Evolutionary conservation across 1,140 invertebrate species (phyloP), one percentile per base, ranked within the genome.

Genomic region (Aphelenchoides fujianensis): DNA sequence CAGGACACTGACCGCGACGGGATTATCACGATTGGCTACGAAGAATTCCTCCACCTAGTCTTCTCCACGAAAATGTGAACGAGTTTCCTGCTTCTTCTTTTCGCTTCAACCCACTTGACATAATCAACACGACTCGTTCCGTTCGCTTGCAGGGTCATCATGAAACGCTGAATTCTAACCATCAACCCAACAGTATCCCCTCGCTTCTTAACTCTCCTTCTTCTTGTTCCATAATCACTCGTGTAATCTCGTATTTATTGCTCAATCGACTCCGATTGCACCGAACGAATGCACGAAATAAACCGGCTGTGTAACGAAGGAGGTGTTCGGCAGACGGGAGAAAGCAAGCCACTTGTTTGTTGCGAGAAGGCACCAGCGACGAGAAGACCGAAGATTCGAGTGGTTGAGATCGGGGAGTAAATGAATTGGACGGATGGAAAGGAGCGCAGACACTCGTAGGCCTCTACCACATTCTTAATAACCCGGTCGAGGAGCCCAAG

Each of bases 11-110:
- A 98, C 85, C 89, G 91, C 85, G 93, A 96, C 88, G 95, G 95
- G 3, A 89, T 93, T 62, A 97, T 98, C 73, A 92, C 91, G 48
- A 95, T 98, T 82, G 91, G 93, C 76, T 98, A 98, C 83, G 95
- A 98, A 86, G 92, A 97, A 82, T 98, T 98, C 86, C 88, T 98
- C 28, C 90, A 89, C 73, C 93, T 98, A 90, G 94, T 98, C 19
- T 95, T 97, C 84, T 92, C 91, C 82, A 86, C 96, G 63, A 93
- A 92, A 88, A 89, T 92, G 85, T 66, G 53, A 66, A 30, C 5
- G 28, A 5, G 28, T 5, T 59, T 59, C 34, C 19, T 59, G 12
- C 19, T 59, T 59, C 55, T 5, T n/a, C 41, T 59, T 59, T 59
- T 7, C 5, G 5, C 55, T 48, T 48, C 41, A 12, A 48, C 23